Conservation (phyloP, 2,888 invertebrate genomes). For the Drosophila anomalata region DNA sequence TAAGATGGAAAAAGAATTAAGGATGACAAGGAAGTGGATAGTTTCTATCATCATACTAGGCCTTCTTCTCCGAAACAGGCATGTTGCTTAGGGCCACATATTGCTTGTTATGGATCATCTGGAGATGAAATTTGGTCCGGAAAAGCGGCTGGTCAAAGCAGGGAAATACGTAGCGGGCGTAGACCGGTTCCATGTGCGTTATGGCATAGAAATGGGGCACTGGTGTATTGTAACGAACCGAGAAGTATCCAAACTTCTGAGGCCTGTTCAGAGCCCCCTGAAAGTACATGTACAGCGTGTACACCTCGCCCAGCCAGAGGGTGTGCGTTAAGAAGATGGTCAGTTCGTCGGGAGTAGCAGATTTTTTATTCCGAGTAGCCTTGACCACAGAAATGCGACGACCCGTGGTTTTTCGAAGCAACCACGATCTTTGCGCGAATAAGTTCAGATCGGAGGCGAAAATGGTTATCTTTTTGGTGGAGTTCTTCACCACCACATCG, state of each 20-base stretch:
- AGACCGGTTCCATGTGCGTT: conserved; percentile 91
- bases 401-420: conserved; percentile 6
- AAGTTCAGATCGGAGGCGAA: conserved; percentile 87
- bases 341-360: conserved; percentile 86
- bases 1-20: conserved; percentile 41
- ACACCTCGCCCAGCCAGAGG: conserved; percentile 83
- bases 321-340: conserved; percentile 85
- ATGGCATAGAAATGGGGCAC: conserved; percentile 74
- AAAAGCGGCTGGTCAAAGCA: conserved; percentile 95
- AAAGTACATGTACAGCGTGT: conserved; percentile 86
- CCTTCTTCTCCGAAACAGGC: conserved; percentile 85
- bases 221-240: conserved; percentile 55
- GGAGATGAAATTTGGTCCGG: conserved; percentile 91
- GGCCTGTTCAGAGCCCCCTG: conserved; percentile 85
- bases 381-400: not conserved
- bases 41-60: conserved; percentile 84
- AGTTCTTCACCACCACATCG: conserved; percentile 81
- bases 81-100: conserved; percentile 90
- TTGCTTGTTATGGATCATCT: conserved; percentile 86
- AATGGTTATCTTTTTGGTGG: conserved; percentile 86
- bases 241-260: conserved; percentile 88
- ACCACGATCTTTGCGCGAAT: conserved; percentile 40
- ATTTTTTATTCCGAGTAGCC: conserved; percentile 78
- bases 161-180: conserved; percentile 92
- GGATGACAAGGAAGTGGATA: not conserved